Conservation (phyloP, 35 echinoderm and acorn worm genomes). For the Heliocidaris tuberculata region DNA sequence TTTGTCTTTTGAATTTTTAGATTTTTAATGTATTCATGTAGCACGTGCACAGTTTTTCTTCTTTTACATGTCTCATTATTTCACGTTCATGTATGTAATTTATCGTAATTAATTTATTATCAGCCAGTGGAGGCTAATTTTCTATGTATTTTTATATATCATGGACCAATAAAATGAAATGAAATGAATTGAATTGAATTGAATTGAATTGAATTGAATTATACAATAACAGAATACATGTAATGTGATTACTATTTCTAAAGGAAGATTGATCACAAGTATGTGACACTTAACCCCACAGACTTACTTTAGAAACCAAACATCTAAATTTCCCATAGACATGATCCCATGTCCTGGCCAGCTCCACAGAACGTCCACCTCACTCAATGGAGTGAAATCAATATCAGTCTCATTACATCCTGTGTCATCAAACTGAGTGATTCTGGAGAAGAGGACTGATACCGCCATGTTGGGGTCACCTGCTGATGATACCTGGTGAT, state of each 20-base stretch:
- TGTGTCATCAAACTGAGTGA: conserved; percentile 57
- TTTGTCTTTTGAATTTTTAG: no score
- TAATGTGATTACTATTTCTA: not conserved
- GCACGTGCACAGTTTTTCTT: no score
- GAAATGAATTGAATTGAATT: no score
- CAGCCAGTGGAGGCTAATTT: no score
- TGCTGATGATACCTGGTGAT: conserved; percentile 70
- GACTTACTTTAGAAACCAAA: conserved; percentile 56
- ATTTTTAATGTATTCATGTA: no score
- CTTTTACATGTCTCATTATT: no score
- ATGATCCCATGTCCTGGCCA: conserved; percentile 75
- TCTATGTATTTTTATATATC: no score
- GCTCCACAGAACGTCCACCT: conserved; percentile 69
- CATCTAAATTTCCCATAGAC: conserved; percentile 75
- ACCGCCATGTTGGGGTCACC: conserved; percentile 71
- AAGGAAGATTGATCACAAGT: not conserved
- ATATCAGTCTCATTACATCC: conserved; percentile 56
- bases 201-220: no score
- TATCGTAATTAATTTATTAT: no score
- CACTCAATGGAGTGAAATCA: conserved; percentile 51
- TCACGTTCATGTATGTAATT: no score
- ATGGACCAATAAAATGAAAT: no score
- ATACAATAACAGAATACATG: not conserved
- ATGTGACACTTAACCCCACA: not conserved
- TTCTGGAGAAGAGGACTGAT: conserved; percentile 63